Conservation (phyloP, 1,140 invertebrate species). For the Mercenaria mercenaria region DNA sequence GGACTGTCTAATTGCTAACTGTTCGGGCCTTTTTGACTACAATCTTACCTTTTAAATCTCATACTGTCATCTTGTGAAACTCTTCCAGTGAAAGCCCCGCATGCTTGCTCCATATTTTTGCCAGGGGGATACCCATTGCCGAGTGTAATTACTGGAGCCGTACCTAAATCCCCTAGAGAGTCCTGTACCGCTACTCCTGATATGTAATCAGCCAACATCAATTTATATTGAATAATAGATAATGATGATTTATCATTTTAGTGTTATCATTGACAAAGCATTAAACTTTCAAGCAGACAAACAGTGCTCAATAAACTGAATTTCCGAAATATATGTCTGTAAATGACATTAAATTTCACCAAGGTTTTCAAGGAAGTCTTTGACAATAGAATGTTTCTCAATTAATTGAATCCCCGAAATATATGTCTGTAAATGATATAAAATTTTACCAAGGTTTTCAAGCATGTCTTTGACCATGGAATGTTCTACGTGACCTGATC, state of each 20-base stretch:
- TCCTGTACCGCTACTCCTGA: background rate
- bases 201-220: too few relatives aligned
- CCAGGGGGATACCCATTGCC: background rate
- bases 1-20: too few relatives aligned
- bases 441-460: conserved; percentile 27
- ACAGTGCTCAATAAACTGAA: too few relatives aligned
- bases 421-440: too few relatives aligned
- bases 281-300: too few relatives aligned
- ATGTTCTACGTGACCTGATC: conserved; percentile 47
- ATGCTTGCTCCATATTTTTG: background rate
- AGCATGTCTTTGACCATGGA: conserved; percentile 34
- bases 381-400: conserved; percentile 34
- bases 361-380: conserved; percentile 27
- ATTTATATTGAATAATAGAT: too few relatives aligned
- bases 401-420: too few relatives aligned
- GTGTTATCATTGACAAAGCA: too few relatives aligned
- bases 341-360: too few relatives aligned
- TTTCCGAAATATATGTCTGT: too few relatives aligned
- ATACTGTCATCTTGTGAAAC: background rate
- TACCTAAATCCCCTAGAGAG: background rate
- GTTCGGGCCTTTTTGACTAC: too few relatives aligned
- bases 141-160: background rate
- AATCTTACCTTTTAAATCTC: conserved; percentile 32
- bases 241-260: too few relatives aligned
- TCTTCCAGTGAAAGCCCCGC: conserved; percentile 2